phyloP scores from a whole-genome alignment of 2,113 vertebrate species.

The Sphaerodactylus townsendi region DNA sequence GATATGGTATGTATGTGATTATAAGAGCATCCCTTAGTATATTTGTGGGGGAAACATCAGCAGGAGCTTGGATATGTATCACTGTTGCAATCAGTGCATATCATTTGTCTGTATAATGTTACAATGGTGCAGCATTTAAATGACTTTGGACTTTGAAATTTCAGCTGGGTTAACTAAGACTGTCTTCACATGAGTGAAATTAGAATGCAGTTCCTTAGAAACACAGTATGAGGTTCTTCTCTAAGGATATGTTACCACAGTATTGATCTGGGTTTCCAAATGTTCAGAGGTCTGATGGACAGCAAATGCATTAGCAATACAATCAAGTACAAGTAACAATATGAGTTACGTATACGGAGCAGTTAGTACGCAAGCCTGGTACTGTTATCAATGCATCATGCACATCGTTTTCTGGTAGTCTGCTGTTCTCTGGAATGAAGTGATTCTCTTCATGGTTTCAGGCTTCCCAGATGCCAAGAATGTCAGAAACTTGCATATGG shows the following conservation, averaged over 20 bases:
- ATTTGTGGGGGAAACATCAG: not conserved
- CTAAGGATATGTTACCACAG: not conserved
- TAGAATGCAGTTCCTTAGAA: not conserved
- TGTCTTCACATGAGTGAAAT: not conserved
- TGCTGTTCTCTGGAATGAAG: not conserved
- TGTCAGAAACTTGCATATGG: not conserved
- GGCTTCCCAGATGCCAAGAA: not conserved
- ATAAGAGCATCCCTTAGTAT: not conserved
- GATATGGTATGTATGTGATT: slow-evolving; percentile 10
- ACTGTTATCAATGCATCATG: not conserved
- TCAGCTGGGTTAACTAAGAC: not conserved
- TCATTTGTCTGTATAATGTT: not conserved
- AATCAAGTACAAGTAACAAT: not conserved
- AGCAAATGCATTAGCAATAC: not conserved
- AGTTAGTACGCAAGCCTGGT: not conserved
- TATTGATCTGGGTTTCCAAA: not conserved
- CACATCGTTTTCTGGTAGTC: not conserved
- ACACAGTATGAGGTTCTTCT: not conserved
- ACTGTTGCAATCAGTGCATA: not conserved
- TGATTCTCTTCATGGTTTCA: not conserved
- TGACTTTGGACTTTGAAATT: not conserved
- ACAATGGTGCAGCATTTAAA: not conserved
- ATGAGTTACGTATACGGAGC: not conserved
- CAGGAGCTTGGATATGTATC: not conserved
- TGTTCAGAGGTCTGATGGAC: not conserved